Evolutionary conservation across 1,140 invertebrate species (phyloP), one percentile per base, ranked within the genome.

Genomic region (Neodiprion pinetum): DNA sequence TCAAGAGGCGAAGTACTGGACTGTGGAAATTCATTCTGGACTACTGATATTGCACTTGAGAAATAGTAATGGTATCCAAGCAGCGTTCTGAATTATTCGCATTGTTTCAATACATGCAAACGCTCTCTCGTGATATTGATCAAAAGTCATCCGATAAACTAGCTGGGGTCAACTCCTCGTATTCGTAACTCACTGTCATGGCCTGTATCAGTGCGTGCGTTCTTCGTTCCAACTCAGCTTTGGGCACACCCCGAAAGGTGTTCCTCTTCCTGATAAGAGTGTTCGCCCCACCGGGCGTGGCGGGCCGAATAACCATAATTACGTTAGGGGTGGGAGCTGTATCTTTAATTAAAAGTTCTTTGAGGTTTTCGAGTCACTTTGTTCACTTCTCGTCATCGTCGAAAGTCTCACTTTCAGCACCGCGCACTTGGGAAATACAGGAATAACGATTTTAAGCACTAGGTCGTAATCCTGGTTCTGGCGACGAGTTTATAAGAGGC

Each of bases 241-340:
- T 95, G 77, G 93, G 93, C n/a, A 95, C 87, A 53, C 94, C 94
- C 74, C 93, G 91, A 85, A 95, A 95, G 79, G 89, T 91, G 80
- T 91, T 92, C 77, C 91, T 89, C 50, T 80, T 83, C 67, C 79
- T 75, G 73, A 76, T 78, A 28, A 80, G 72, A 4, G 79, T 78
- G 75, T 80, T 79, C 40, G 78, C 75, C 79, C 80, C 73, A 40
- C 81, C 21, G 12, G 71, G 73, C 47, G 77, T 76, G 21, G 74
- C 81, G n/a, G 79, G 83, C 76, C 80, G 80, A 1, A 14, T 14
- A 12, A 61, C 53, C 53, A 61, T 61, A 5, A 61, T 61, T 61
- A 61, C 11, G 11, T 61, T 12, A 5, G 53, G n/a, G 9, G 11
- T 61, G 48, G 84, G 80, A 83, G 84, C 84, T 74, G 72, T 80